phyloP scores from a whole-genome alignment of 2,113 vertebrate genomes.

The Oreotrochilus melanogaster region DNA sequence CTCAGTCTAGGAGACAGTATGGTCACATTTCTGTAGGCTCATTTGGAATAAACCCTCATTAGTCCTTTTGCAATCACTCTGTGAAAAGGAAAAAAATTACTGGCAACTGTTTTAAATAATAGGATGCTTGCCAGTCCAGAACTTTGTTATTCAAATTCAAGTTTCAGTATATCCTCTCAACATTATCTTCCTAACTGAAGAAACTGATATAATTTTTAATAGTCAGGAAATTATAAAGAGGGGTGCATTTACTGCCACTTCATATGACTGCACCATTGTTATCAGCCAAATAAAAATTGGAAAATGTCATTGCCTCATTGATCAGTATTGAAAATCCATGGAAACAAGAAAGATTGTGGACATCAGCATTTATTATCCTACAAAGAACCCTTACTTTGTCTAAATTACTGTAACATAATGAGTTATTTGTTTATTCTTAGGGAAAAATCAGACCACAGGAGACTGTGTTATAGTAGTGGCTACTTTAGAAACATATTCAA shows the following conservation, averaged over 20 bases:
- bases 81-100: not conserved
- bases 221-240: slow-evolving; percentile 5
- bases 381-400: not conserved
- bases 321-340: slow-evolving; percentile 11
- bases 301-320: slow-evolving; percentile 13
- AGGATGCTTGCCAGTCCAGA: not conserved
- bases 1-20: not conserved
- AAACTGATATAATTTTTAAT: slow-evolving; percentile 40
- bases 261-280: not conserved
- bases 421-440: not conserved
- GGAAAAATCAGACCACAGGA: not conserved
- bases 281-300: not conserved
- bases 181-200: slow-evolving; percentile 15
- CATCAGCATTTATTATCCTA: not conserved
- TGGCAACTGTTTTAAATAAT: not conserved
- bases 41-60: not conserved
- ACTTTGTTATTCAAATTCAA: not conserved
- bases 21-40: not conserved
- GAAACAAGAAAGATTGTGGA: not conserved
- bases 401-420: not conserved
- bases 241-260: not conserved
- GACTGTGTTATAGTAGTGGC: not conserved
- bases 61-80: not conserved
- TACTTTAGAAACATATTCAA: not conserved
- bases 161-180: slow-evolving; percentile 39